These are phyloP conservation scores for Thrips palmi DNA, from an alignment of 1,140 invertebrate species.

Conservation along the genomic window DNA sequence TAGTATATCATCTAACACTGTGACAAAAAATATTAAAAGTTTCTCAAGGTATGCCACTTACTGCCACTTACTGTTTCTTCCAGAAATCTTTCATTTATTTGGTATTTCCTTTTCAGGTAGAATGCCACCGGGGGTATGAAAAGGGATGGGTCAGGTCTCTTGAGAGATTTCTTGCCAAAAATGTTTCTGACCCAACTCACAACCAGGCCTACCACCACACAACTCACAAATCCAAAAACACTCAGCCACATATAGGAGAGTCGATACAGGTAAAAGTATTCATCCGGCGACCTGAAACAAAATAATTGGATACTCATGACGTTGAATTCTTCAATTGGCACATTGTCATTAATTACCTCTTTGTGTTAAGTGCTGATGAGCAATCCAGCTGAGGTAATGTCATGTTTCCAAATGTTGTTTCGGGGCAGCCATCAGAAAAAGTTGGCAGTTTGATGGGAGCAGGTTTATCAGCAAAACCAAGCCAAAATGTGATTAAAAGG, in stretches of 20 bases:
- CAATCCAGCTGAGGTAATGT: neutral
- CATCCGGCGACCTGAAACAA: constrained; percentile 16
- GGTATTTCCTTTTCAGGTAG: no score
- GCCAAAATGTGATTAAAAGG: constrained; percentile 56
- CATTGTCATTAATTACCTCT: neutral
- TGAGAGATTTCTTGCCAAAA: constrained; percentile 14
- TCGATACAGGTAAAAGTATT: constrained; percentile 48
- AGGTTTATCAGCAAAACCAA: constrained; percentile 66
- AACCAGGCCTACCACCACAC: constrained; percentile 41
- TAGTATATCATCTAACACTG: no score
- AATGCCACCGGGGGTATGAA: constrained; percentile 42
- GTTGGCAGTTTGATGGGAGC: constrained; percentile 17
- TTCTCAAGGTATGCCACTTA: no score
- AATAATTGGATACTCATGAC: no score
- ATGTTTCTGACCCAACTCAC: constrained; percentile 26
- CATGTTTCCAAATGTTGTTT: neutral
- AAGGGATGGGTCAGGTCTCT: constrained; percentile 32
- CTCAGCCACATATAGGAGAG: constrained; percentile 81
- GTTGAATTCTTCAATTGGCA: neutral
- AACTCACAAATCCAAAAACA: constrained; percentile 43
- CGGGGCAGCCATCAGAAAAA: constrained; percentile 8
- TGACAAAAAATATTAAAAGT: no score
- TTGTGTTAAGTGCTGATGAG: neutral
- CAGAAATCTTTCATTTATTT: no score
- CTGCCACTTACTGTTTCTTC: no score